Conservation (phyloP, 2,113 vertebrate genomes). For the Sinosuthora webbiana region DNA sequence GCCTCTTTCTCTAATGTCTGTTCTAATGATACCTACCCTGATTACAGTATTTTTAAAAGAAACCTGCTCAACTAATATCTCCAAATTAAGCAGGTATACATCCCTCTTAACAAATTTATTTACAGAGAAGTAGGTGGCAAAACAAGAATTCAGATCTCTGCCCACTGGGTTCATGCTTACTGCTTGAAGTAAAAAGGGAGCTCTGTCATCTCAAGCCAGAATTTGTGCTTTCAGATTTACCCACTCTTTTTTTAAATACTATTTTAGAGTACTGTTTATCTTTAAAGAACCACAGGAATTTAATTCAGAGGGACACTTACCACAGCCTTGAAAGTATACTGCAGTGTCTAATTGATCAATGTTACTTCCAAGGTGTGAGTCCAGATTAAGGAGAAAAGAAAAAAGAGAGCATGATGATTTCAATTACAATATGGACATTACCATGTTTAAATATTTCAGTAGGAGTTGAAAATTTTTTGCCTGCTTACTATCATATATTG, state of each 20-base stretch:
- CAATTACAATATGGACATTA: not conserved
- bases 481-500: not conserved
- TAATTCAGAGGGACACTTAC: not conserved
- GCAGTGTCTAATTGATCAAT: not conserved
- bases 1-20: not conserved
- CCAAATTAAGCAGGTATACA: not conserved
- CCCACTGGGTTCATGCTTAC: not conserved
- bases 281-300: not conserved
- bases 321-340: not conserved
- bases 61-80: not conserved
- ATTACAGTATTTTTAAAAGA: not conserved
- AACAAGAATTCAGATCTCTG: not conserved
- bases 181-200: not conserved
- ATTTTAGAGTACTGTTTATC: not conserved
- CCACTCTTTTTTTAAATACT: not conserved
- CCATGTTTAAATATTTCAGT: not conserved
- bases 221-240: not conserved
- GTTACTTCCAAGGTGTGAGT: not conserved
- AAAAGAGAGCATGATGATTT: not conserved
- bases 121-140: not conserved
- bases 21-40: not conserved
- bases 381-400: not conserved
- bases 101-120: not conserved
- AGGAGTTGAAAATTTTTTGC: not conserved
- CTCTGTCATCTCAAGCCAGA: slow-evolving; percentile 12